Evolutionary conservation across 2,113 vertebrate species (phyloP), one percentile per base, ranked within the genome.

Genomic region (Serinus canaria): DNA sequence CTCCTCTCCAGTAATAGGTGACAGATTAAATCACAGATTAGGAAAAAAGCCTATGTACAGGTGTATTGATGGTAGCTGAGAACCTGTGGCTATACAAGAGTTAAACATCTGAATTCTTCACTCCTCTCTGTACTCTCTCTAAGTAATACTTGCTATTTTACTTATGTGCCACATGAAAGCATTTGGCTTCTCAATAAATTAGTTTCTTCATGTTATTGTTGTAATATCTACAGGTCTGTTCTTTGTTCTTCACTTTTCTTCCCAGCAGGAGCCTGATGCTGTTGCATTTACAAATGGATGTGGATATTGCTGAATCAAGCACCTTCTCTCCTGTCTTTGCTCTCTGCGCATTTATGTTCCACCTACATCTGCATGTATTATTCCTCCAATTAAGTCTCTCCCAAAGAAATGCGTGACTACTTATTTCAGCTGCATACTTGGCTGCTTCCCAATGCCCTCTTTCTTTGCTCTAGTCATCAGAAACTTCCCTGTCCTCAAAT

Each of bases 401-500:
- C 75, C 67, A 74, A 85, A 92, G 35, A 86, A 80, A 78, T 31
- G 75, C 17, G 50, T 90, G 91, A 88, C 85, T 95, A 41, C 90
- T 89, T 90, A 90, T 47, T 91, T 96, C 88, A 90, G 79, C 60
- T 77, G 47, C 88, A 75, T 80, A 94, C 52, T 56, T 96, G 93
- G 88, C 92, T 84, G 90, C 92, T 93, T 93, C 69, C 94, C 93
- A 96, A 2, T 18, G 53, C 69, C 75, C 39, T 92, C 60, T 86
- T 92, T 94, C 90, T 94, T 95, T 94, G 69, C 75, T 44, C 64
- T 44, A 83, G 76, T 96, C 90, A 93, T 94, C 95, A 94, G 92
- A 95, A 94, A 62, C 88, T 83, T 93, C 90, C 60, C 66, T 84
- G 83, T 86, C 90, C 92, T 93, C 82, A 95, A 82, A 95, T 95